A percentile compares a stretch with the other conserved stretches of the same genome.
Conservation (phyloP, 2,113 vertebrate species). For the Philantomba maxwellii region DNA sequence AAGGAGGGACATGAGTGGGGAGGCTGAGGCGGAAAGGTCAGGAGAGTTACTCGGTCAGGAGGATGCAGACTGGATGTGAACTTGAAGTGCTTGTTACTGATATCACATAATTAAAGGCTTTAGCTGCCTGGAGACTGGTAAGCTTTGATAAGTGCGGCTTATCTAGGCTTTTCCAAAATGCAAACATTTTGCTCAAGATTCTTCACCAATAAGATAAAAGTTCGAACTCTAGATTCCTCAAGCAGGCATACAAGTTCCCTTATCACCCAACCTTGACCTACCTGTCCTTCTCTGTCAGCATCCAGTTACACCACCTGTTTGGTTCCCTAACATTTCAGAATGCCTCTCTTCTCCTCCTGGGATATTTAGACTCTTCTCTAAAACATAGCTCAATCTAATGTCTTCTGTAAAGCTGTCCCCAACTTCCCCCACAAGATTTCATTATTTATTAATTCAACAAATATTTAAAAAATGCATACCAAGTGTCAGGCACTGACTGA, state of each 20-base stretch:
- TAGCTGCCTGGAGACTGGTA: background rate
- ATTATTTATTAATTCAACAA: slow-evolving; percentile 10
- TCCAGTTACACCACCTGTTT: background rate
- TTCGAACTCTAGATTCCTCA: background rate
- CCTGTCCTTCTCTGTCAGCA: background rate
- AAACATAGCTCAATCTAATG: background rate
- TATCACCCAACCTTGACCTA: background rate
- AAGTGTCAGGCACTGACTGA: background rate
- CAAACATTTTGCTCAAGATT: background rate
- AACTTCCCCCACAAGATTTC: background rate
- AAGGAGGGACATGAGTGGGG: background rate
- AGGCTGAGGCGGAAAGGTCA: background rate
- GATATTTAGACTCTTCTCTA: background rate
- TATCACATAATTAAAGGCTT: background rate
- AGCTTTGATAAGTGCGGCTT: background rate
- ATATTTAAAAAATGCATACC: background rate
- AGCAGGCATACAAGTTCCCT: background rate
- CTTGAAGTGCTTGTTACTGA: background rate
- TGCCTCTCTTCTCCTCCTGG: background rate
- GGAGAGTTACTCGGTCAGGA: background rate
- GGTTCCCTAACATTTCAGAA: background rate
- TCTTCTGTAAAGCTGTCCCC: background rate
- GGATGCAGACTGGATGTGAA: background rate
- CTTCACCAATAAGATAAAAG: background rate
- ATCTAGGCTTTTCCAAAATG: background rate